Evolutionary conservation across 2,113 vertebrate genomes (phyloP).

Genomic region (Barnardius zonarius): DNA sequence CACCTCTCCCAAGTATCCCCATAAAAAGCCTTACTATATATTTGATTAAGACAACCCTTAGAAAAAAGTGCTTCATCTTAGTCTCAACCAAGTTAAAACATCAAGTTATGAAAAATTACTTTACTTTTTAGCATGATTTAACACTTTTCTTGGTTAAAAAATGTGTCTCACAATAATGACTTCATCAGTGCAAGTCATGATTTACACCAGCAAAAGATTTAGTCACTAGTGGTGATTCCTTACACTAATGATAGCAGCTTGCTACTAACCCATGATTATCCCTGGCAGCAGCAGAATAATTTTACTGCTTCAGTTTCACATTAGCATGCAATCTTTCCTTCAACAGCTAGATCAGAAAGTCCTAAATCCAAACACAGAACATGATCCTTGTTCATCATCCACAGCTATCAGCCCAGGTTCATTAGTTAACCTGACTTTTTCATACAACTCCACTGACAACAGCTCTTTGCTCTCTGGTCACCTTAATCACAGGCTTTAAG

Average conservation of each 20-base stretch:
- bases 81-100: not conserved
- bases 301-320: not conserved
- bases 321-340: not conserved
- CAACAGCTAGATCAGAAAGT: not conserved
- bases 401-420: not conserved
- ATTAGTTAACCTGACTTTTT: not conserved
- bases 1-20: not conserved
- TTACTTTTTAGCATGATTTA: not conserved
- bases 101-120: not conserved
- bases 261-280: slow-evolving; percentile 11
- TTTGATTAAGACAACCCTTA: not conserved
- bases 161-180: not conserved
- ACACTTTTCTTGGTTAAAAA: not conserved
- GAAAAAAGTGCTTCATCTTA: not conserved
- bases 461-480: not conserved
- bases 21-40: not conserved
- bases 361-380: not conserved
- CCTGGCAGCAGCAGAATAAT: not conserved
- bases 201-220: slow-evolving; percentile 5
- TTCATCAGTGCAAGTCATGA: not conserved
- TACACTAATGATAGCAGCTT: slow-evolving; percentile 8
- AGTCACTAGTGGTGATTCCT: not conserved
- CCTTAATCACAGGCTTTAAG: not conserved
- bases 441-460: not conserved
- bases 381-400: not conserved